Percentiles rank a stretch among this genome's conserved stretches.
Evolutionary conservation across 1,140 invertebrate genomes (phyloP).

Genomic region (Atopsyche davidsoni): DNA sequence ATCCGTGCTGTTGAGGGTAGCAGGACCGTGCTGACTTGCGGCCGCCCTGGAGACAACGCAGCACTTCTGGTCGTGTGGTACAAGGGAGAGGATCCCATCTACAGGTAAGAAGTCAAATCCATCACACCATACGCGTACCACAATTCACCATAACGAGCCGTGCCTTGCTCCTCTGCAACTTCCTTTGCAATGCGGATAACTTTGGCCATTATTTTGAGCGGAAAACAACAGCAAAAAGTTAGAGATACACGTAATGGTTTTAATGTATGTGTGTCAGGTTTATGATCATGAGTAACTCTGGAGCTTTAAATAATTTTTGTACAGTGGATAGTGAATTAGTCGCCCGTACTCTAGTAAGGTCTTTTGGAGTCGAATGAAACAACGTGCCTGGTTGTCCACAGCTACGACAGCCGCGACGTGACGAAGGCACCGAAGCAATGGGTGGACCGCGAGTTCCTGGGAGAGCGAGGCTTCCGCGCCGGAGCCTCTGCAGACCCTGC

Average conservation of each 20-base stretch:
- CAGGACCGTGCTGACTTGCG: slow-evolving; percentile 18
- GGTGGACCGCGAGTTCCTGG: slow-evolving; percentile 53
- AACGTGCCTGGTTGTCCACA: slow-evolving; percentile 44
- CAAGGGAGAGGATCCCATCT: slow-evolving; percentile 54
- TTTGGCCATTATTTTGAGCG: background rate
- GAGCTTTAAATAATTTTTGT: background rate
- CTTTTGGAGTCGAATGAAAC: background rate
- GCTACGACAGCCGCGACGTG: slow-evolving; percentile 70
- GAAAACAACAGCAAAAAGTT: background rate
- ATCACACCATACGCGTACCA: no score
- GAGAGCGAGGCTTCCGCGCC: slow-evolving; percentile 59
- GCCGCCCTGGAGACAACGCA: slow-evolving; percentile 36
- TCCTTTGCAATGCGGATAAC: background rate
- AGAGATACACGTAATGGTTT: background rate
- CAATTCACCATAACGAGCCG: no score
- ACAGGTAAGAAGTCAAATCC: slow-evolving; percentile 44
- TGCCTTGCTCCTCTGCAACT: no score
- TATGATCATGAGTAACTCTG: no score
- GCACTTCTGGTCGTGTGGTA: slow-evolving; percentile 55
- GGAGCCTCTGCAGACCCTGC: slow-evolving; percentile 68
- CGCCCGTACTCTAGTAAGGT: background rate
- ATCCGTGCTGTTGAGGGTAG: slow-evolving; percentile 18
- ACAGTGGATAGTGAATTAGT: background rate
- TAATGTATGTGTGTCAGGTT: no score
- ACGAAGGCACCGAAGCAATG: slow-evolving; percentile 68